These are phyloP conservation scores for Eupithecia abbreviata DNA, from an alignment of 2,888 invertebrate species.

Conservation along the genomic window DNA sequence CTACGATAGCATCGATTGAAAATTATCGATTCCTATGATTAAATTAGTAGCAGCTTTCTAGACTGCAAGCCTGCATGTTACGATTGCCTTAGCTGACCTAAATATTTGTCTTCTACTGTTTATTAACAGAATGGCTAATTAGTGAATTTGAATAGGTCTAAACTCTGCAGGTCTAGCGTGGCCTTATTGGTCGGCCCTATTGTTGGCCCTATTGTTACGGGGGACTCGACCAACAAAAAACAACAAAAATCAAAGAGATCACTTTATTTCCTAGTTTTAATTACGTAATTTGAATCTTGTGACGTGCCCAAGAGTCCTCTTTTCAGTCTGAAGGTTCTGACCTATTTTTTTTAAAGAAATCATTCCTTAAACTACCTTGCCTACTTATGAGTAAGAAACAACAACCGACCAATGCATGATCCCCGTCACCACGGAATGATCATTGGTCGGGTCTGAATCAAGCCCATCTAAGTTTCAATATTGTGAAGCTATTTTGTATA, in stretches of 20 bases:
- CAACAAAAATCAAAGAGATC: no score
- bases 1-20: constrained; percentile 32
- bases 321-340: no score
- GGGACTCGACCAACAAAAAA: no score
- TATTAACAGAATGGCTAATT: not conserved
- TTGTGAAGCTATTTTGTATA: not conserved
- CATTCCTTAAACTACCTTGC: no score
- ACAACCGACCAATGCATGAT: not conserved
- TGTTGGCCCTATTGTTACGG: no score
- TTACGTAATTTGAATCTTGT: no score
- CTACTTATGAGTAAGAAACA: not conserved
- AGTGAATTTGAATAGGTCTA: no score
- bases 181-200: no score
- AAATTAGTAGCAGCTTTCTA: constrained; percentile 24
- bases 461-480: not conserved
- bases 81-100: not conserved
- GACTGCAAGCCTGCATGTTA: constrained; percentile 15
- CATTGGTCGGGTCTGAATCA: not conserved
- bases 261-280: no score
- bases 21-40: constrained; percentile 34
- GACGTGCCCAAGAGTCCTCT: no score
- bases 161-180: no score
- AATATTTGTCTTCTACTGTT: not conserved
- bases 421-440: not conserved
- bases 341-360: no score